phyloP scores from a whole-genome alignment of 2,888 invertebrate species.

The Biston stratarius region DNA sequence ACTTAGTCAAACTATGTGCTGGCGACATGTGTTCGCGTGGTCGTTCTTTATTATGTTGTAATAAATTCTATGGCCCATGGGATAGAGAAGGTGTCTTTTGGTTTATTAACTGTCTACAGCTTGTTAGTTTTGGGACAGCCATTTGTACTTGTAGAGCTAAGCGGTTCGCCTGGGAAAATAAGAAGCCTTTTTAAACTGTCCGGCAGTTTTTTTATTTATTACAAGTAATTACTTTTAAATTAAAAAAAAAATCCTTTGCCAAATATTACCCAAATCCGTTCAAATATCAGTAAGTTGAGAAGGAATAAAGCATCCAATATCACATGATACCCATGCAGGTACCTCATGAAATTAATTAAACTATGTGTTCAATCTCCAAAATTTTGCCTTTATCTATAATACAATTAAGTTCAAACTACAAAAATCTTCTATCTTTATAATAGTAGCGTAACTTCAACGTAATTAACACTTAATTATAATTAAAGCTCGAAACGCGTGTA shows the following conservation, averaged over 20 bases:
- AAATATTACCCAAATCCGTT: too few species aligned
- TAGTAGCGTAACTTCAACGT: slow-evolving; percentile 49
- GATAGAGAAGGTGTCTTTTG: slow-evolving; percentile 64
- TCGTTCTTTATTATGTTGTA: slow-evolving; percentile 81
- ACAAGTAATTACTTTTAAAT: too few species aligned
- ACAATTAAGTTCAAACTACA: slow-evolving; percentile 4
- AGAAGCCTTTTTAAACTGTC: not conserved
- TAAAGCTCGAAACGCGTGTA: slow-evolving; percentile 54
- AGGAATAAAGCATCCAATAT: too few species aligned
- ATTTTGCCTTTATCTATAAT: not conserved
- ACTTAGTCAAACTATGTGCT: slow-evolving; percentile 68
- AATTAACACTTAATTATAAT: slow-evolving; percentile 71
- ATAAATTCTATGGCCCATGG: slow-evolving; percentile 77
- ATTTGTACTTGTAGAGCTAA: not conserved
- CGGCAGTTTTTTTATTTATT: too few species aligned
- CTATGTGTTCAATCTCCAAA: too few species aligned
- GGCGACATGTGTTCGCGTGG: slow-evolving; percentile 78
- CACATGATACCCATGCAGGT: too few species aligned
- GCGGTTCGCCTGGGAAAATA: not conserved
- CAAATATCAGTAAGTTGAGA: too few species aligned
- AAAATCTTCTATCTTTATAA: slow-evolving; percentile 6
- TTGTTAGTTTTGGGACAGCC: slow-evolving; percentile 4
- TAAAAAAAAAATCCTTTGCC: too few species aligned
- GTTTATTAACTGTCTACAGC: slow-evolving; percentile 20
- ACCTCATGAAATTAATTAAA: not conserved